Percentiles rank a stretch among this genome's conserved stretches.
phyloP scores from a whole-genome alignment of 1,140 invertebrate species.

The Catajapyx aquilonaris region DNA sequence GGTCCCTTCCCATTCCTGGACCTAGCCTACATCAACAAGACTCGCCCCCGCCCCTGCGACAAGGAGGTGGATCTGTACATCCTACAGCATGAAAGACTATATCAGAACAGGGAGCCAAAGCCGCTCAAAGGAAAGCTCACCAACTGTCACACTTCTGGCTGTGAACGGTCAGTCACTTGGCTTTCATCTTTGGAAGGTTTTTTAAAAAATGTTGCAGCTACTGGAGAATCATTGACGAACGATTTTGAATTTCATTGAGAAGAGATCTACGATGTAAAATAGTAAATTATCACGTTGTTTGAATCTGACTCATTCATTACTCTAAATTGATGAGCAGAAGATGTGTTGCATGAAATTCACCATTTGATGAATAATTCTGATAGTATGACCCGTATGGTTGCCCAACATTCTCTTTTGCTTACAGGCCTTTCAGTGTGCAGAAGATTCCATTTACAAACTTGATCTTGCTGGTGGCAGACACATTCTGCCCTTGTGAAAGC shows the following conservation, averaged over 20 bases:
- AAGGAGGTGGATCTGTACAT: constrained; percentile 71
- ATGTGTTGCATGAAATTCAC: no score
- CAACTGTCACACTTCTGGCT: constrained; percentile 71
- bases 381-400: no score
- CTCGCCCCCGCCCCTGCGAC: constrained; percentile 57
- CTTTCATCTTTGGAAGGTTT: no score
- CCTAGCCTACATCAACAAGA: constrained; percentile 38
- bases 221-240: no score
- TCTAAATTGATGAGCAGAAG: no score
- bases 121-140: constrained; percentile 71
- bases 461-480: constrained; percentile 71
- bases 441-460: constrained; percentile 80
- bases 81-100: constrained; percentile 54
- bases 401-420: no score
- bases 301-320: no score
- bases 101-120: constrained; percentile 48
- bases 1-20: constrained; percentile 7
- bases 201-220: no score
- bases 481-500: constrained; percentile 65
- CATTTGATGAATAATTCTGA: no score
- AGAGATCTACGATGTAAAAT: no score
- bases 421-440: constrained; percentile 75
- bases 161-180: constrained; percentile 55
- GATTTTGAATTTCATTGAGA: no score
- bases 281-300: no score